phyloP scores from a whole-genome alignment of 2,113 vertebrate genomes.

The Mustela nigripes region DNA sequence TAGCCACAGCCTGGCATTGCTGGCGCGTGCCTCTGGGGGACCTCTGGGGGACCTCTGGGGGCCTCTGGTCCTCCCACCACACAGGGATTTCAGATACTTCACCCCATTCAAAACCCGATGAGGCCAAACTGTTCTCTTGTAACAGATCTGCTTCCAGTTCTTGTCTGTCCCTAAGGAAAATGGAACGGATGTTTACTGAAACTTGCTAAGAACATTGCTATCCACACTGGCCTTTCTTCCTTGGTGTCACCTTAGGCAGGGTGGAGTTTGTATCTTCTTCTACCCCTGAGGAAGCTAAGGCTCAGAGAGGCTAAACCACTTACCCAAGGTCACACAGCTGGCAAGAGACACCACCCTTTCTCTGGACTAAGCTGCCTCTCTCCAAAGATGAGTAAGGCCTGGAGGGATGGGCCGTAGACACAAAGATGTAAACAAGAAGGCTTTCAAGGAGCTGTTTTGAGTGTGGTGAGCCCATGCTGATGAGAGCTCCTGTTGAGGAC shows the following conservation, averaged over 20 bases:
- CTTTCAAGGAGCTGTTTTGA: not conserved
- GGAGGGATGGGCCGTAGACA: not conserved
- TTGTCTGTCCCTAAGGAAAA: not conserved
- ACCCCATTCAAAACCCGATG: not conserved
- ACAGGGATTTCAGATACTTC: not conserved
- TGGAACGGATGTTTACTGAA: not conserved
- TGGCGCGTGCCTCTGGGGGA: not conserved
- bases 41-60: not conserved
- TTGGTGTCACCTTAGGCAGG: not conserved
- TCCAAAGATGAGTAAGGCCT: not conserved
- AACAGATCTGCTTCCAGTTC: not conserved
- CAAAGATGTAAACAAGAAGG: not conserved
- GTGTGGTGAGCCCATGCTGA: not conserved
- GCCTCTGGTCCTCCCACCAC: rapidly evolving
- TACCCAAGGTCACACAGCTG: not conserved
- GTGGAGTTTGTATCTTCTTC: not conserved
- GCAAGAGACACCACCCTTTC: not conserved
- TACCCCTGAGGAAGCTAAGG: not conserved
- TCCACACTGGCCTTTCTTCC: not conserved
- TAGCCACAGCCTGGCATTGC: not conserved
- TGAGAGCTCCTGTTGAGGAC: not conserved
- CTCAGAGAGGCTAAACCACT: constrained; percentile 18
- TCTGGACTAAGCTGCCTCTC: not conserved
- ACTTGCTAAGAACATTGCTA: not conserved
- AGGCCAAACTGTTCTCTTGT: not conserved